Base-by-base conservation (phyloP, 2,113 vertebrate genomes). In the Turdus rufiventris region DNA sequence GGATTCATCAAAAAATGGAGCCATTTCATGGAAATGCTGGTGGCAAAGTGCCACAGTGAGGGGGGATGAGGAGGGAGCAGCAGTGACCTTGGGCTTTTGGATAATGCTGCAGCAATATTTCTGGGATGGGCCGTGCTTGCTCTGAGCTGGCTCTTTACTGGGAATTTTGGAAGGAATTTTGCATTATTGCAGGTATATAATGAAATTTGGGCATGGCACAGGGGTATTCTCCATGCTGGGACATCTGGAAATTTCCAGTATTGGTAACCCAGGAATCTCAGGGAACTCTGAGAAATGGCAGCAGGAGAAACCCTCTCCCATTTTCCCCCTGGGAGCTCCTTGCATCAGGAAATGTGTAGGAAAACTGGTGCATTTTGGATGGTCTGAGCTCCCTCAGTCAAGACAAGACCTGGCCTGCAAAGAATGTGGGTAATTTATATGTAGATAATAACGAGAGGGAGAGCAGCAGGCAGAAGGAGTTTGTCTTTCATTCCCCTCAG, bases 391-490 rank as follows among this genome's bases (percentile, higher is more conserved):
- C 63, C 53, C 72, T 76, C 61, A 81, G 75, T 34, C 40, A 54
- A 79, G 89, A 23, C 96, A 94, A 78, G 96, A 84, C 66, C 34
- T 0, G 0, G 51, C 95, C 70, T 89, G 95, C 77, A 88, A 91
- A 85, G 92, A 94, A 96, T 95, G 91, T 62, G 92, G 82, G 89
- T 93, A 34, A 96, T 91, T 89, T 85, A 71, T 53, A 70, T 63
- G 70, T 8, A 36, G 83, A 24, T 73, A 89, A 79, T 73, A 45
- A 89, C 1, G 31, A 89, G 34, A 87, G 42, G 42, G 53, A 66
- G 81, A 85, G 62, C 53, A 75, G 0, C 5, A 82, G 74, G 85
- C 36, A 72, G 56, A 66, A 66, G 23, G 45, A 62, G 33, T 65
- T 93, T 94, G 56, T 36, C 68, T 89, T 88, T 86, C 80, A 34